Percentiles rank a stretch among this genome's conserved stretches.
These are phyloP conservation scores for Orthosia cruda DNA, from an alignment of 2,888 invertebrate species.

Conservation along the genomic window DNA sequence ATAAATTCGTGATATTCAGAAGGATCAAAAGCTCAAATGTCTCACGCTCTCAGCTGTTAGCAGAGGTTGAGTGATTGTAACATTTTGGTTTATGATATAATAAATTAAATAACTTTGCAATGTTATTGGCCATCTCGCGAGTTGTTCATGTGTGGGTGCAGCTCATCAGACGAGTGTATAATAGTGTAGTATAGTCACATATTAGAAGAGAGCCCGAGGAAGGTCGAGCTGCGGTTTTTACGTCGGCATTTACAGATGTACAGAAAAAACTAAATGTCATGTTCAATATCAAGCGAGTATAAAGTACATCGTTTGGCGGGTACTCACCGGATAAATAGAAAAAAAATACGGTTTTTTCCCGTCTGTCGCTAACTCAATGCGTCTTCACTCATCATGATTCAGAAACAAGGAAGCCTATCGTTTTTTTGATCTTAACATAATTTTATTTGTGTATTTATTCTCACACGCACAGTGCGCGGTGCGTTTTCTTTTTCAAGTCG, in stretches of 20 bases:
- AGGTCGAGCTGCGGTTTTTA: constrained; percentile 48
- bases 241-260: constrained; percentile 11
- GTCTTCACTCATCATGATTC: constrained; percentile 15
- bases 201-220: constrained; percentile 8
- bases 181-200: background rate
- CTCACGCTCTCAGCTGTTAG: background rate
- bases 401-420: constrained; percentile 2
- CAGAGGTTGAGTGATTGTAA: constrained; percentile 13
- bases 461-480: background rate
- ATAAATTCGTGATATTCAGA: background rate
- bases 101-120: constrained; percentile 12
- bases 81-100: constrained; percentile 22
- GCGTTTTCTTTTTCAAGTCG: background rate
- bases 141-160: constrained; percentile 22
- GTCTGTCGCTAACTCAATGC: constrained; percentile 9
- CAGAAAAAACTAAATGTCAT: constrained; percentile 44
- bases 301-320: constrained; percentile 5
- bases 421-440: background rate
- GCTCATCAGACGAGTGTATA: background rate
- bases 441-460: background rate
- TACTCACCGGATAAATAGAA: background rate
- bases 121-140: constrained; percentile 7
- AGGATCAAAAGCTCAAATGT: constrained; percentile 5
- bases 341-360: constrained; percentile 24
- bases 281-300: constrained; percentile 15